Base-by-base conservation (phyloP, 1,140 invertebrate species). In the Drosophila seguyi region DNA sequence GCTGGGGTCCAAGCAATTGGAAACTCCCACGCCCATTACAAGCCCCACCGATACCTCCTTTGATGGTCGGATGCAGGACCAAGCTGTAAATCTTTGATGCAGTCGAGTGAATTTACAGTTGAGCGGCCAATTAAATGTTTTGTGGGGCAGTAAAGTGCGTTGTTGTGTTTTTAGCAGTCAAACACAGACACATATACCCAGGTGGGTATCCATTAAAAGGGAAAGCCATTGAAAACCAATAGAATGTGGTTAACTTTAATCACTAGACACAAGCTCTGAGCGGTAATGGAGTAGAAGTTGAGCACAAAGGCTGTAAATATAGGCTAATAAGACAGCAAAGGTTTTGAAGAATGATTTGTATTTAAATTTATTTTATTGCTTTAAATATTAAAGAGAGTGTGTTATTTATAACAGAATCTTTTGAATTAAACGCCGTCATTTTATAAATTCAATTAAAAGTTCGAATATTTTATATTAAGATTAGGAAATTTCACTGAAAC, bases 51-150 rank as follows among this genome's bases (percentile, higher is more conserved):
- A 27, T 20, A 31, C 22, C 7, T 44, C 50, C 34, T 25, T 20
- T 29, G 53, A 38, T 29, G 47, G 14, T 72, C 66, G 50, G 13
- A 29, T 72, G 41, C 69, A 59, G 67, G 34, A 25, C 44, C 66
- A 57, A 78, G 75, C 45, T 78, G 75, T 78, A 78, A 78, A 78
- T 78, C 75, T 78, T 78, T 62, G 75, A 78, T 77, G 65, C 75
- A 78, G 73, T 69, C 74, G 75, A 78, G 58, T 78, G 75, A 78
- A 78, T 78, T 78, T 78, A 78, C 75, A 78, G 75, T 67, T 78
- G 75, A 77, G 75, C 75, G 75, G 65, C 75, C 75, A 78, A 78
- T 78, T 78, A 78, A 78, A 77, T 59, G 75, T 69, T 68, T 47
- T 76, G 56, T 61, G 56, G 48, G 74, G 63, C 42, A 57, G 65